These are phyloP conservation scores for Sclerurus mexicanus DNA, from an alignment of 2,113 vertebrate species.

Conservation along the genomic window DNA sequence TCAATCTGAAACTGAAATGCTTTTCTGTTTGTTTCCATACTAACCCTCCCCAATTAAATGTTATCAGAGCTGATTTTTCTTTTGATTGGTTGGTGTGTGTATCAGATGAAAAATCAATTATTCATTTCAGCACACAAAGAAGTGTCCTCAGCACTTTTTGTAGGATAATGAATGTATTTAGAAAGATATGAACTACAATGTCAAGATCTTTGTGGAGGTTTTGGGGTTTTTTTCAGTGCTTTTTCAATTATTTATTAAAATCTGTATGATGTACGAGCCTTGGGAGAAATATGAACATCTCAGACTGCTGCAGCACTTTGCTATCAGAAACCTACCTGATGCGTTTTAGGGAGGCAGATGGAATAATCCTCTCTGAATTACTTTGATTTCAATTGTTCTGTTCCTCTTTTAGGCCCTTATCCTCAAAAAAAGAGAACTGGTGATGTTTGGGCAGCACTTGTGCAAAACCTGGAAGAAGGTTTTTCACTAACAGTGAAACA, in stretches of 20 bases:
- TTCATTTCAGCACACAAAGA: not conserved
- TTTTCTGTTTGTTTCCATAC: not conserved
- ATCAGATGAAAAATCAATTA: not conserved
- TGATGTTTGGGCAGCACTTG: not conserved
- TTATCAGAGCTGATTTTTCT: not conserved
- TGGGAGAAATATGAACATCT: not conserved
- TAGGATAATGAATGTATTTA: not conserved
- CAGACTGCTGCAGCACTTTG: not conserved
- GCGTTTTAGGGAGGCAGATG: not conserved
- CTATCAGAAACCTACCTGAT: not conserved
- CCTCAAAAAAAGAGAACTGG: accelerated
- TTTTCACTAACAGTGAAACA: not conserved
- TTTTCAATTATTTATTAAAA: not conserved
- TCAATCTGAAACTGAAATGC: not conserved
- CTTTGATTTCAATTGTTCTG: not conserved
- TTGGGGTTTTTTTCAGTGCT: accelerated
- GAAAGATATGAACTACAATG: not conserved
- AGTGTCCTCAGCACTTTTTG: not conserved
- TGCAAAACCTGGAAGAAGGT: not conserved
- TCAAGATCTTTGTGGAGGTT: not conserved
- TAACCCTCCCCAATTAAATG: not conserved
- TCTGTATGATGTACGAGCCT: not conserved
- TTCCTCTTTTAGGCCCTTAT: not conserved
- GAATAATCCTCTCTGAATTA: not conserved
- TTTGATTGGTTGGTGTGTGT: not conserved